Evolutionary conservation across 2,888 invertebrate species (phyloP).

Genomic region (Netelia melanura): DNA sequence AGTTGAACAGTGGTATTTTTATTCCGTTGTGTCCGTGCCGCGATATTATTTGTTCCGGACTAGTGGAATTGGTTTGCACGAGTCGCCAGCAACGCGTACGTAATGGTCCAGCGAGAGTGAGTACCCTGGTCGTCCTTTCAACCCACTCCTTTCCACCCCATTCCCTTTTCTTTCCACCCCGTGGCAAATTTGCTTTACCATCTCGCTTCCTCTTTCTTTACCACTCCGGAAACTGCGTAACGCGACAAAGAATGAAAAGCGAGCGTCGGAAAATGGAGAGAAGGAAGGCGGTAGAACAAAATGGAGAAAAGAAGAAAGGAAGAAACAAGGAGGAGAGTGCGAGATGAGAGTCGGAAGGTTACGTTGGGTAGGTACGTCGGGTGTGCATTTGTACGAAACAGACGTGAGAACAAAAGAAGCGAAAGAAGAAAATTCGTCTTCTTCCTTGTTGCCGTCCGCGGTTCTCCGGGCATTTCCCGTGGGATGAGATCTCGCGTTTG

Average conservation of each 20-base stretch:
- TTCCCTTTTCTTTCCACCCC: slow-evolving; percentile 41
- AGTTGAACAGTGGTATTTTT: slow-evolving; percentile 27
- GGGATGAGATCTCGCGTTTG: slow-evolving; percentile 63
- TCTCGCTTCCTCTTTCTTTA: slow-evolving; percentile 29
- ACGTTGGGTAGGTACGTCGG: slow-evolving; percentile 31
- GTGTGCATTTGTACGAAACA: slow-evolving; percentile 59
- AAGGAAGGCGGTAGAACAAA: slow-evolving; percentile 31
- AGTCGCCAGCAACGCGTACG: slow-evolving; percentile 6
- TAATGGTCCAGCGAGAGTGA: slow-evolving; percentile 38
- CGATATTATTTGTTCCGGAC: slow-evolving; percentile 39
- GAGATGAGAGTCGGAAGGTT: slow-evolving; percentile 54
- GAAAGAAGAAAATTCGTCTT: slow-evolving; percentile 39
- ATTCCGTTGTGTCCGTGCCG: not conserved
- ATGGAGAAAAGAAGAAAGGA: slow-evolving; percentile 20
- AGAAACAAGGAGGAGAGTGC: slow-evolving; percentile 35
- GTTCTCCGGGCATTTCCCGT: slow-evolving; percentile 70
- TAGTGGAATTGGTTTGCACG: slow-evolving; percentile 10
- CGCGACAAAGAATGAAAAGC: slow-evolving; percentile 28
- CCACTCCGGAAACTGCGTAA: slow-evolving; percentile 39
- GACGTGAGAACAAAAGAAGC: slow-evolving; percentile 46
- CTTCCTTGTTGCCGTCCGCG: slow-evolving; percentile 43
- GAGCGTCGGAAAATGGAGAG: not conserved
- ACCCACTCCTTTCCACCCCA: not conserved
- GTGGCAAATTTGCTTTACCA: slow-evolving; percentile 41
- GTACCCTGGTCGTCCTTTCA: not conserved